Conservation (phyloP, 2,888 invertebrate genomes). For the Dasysyrphus albostriatus region DNA sequence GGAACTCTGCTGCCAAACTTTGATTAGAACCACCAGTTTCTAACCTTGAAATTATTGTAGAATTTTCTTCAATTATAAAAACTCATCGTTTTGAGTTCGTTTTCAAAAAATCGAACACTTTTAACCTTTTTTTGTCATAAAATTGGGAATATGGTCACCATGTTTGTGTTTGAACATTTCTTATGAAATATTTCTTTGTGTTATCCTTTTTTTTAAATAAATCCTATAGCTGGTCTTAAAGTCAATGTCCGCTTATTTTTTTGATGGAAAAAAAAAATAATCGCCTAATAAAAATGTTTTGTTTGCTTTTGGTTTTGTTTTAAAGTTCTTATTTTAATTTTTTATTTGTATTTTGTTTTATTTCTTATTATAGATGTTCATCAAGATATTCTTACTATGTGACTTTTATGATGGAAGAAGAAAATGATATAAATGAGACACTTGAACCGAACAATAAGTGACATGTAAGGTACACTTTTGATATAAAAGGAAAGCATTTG, state of each 20-base stretch:
- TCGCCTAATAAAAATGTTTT: not conserved
- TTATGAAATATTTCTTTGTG: not conserved
- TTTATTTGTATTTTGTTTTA: not conserved
- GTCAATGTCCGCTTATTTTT: slow-evolving; percentile 3
- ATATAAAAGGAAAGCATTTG: not conserved
- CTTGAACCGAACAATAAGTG: slow-evolving; percentile 12
- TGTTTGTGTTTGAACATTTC: not conserved
- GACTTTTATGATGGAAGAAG: not conserved
- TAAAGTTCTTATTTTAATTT: not conserved
- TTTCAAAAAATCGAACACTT: too few species aligned
- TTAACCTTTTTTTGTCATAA: not conserved
- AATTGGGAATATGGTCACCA: not conserved
- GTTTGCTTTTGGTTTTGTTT: not conserved
- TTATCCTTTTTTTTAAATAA: not conserved
- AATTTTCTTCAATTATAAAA: too few species aligned
- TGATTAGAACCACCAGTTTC: too few species aligned
- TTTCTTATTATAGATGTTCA: slow-evolving; percentile 8
- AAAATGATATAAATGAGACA: not conserved
- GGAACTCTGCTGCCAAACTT: too few species aligned
- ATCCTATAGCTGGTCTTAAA: slow-evolving; percentile 1
- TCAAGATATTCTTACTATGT: slow-evolving; percentile 13
- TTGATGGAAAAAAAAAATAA: not conserved
- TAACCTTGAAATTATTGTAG: too few species aligned
- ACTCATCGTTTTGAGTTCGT: too few species aligned
- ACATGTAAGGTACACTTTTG: not conserved